Evolutionary conservation across 2,797 vertebrate genomes (phyloP), one percentile per base, ranked within the genome.

Genomic region (Chaunax sp.): DNA sequence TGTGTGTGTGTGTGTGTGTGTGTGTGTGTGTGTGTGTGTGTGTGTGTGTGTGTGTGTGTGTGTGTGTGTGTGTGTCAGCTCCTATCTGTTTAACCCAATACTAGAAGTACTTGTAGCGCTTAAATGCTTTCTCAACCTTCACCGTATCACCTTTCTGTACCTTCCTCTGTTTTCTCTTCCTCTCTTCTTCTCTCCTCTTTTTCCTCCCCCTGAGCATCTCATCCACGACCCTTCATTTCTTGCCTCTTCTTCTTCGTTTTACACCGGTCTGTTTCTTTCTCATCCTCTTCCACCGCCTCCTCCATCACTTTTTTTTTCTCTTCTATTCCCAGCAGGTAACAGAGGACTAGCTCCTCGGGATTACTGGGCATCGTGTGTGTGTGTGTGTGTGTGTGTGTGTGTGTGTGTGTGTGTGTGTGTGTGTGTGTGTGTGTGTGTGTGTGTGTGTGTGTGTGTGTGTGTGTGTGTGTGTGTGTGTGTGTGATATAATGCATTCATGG

Each of bases 371-470:
- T 30, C 28, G 35, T 37, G 6, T 37, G 35, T 37, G 4, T 37
- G 35, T 37, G 35, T 37, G 6, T 37, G 35, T 37, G 52, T 65
- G 38, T 51, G 38, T 51, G 45, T 50, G 41, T 18, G 49, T 64
- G 47, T 55, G 56, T 47, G 63, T 59, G 38, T 43, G 30, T 61
- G 59, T 52, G 41, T 62, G 57, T 47, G 41, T 46, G 44, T 38
- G 15, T 56, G 18, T 62, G 28, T 62, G 20, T 68, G 43, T 19
- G 35, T 40, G 47, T 28, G 25, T 43, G 44, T 47, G 44, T 41
- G 35, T 50, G 44, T 49, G 40, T 16, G 47, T 64, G 52, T 55
- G 55, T 46, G 56, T 58, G 43, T 41, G 28, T 60, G 58, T 51
- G 47, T 62, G 57, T 47, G 37, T 47, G 45, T 38, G 16, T 57